Evolutionary conservation across 2,888 invertebrate species (phyloP), one percentile per base, ranked within the genome.

Genomic region (Drosophila anomalata): DNA sequence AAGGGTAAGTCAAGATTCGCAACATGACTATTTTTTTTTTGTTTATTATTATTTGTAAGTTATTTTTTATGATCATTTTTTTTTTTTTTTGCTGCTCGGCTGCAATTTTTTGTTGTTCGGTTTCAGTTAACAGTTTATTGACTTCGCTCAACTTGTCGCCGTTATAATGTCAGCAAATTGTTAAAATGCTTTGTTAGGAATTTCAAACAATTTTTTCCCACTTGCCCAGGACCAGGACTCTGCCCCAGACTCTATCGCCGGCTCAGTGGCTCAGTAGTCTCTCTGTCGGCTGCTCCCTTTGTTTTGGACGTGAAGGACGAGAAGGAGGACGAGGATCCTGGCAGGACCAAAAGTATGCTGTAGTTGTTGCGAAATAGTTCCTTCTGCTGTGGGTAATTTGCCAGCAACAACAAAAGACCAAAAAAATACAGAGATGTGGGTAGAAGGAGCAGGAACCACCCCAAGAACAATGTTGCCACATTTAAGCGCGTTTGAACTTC

Each of bases 161-260:
- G 82, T 82, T 81, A 87, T 86, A 83, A 83, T 83, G 88, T 83
- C 88, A 83, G 83, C 83, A 83, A 83, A 87, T 83, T 83, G 86
- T 82, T 83, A 82, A 83, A 83, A 87, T 85, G 86, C 83, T 83
- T 83, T 85, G 83, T 82, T 83, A 74, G 82, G 82, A 83, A 83
- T 85, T 85, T 83, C 79, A 77, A 87, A 85, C 88, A 87, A 75
- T 81, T 87, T 87, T 80, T 86, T 73, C 71, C 55, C 33, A 66
- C 41, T 41, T 44, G 12, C 41, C 17, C 17, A 17, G 17, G 17
- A 17, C 17, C n/a, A 8, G 14, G 17, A 33, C n/a, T 12, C 41
- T 5, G 6, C 3, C 17, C 24, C 8, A 31, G 24, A 17, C 31
- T 44, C 42, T 14, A 14, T 14, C 14, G 14, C 14, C 14, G 14